Base-by-base conservation (phyloP, 2,888 invertebrate species). In the Cylloceria caligata region DNA sequence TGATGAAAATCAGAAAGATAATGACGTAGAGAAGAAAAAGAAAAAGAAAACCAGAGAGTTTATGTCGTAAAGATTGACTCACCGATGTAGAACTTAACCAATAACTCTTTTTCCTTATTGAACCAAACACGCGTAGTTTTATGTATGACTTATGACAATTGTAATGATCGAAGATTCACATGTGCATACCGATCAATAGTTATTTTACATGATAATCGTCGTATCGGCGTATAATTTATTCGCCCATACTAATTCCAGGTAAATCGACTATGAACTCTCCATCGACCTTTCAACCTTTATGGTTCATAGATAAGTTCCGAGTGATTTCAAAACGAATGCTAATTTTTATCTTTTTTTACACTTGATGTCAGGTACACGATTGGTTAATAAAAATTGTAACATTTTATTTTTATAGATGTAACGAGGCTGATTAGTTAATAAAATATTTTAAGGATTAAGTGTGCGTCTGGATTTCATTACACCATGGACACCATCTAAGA, bases 191-290 rank as follows among this genome's bases (percentile, higher is more conserved):
- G 36, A 69, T 39, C 34, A 49, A 49, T 68, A 16, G 19, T 60
- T 77, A 62, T 68, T 77, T 77, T 76, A 2, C 62, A 19, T 24
- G 16, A 57, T 62, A 49, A 49, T 21, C 21, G 21, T 19, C 49
- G 11, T 52, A 21, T 52, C 21, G 21, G 49, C 47, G 24, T 1
- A 2, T 52, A 52, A 52, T 52, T 52, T 52, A 62, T 69, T 60
- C 68, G 19, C 11, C 47, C 67, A 52, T 19, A 52, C 34, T 52
- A 45, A 60, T 62, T 62, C 69, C 62, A 77, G 76, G 76, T 39
- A 67, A 57, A 30, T 30, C 11, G 34, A 65, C 16, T 57, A 55
- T 11, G 36, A 42, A 39, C 30, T 67, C 62, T 19, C 16, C 36
- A 34, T 45, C 39, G 68, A 36, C 68, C 62, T 60, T 7, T 52